Percentiles rank a stretch among this genome's conserved stretches.
These are phyloP conservation scores for Agrochola macilenta DNA, from an alignment of 2,888 invertebrate genomes.

Conservation along the genomic window DNA sequence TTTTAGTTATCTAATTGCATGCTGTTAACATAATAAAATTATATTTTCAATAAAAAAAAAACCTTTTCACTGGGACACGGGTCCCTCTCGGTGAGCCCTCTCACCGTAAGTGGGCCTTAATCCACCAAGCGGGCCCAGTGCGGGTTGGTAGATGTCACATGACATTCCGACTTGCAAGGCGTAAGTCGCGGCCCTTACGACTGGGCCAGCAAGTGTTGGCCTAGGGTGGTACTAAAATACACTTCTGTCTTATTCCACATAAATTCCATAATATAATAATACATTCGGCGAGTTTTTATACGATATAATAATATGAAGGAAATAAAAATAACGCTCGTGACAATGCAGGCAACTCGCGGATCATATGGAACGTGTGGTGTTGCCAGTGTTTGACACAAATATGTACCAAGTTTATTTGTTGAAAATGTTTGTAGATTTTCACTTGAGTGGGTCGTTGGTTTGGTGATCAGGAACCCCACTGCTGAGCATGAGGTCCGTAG, in stretches of 20 bases:
- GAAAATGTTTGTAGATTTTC: background rate
- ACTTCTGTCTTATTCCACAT: background rate
- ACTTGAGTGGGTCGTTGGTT: background rate
- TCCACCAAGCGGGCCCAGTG: too few species aligned
- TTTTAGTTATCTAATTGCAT: too few species aligned
- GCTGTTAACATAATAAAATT: background rate
- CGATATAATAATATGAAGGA: slow-evolving; percentile 14
- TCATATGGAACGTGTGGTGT: slow-evolving; percentile 41
- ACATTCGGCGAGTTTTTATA: slow-evolving; percentile 36
- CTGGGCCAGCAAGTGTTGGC: too few species aligned
- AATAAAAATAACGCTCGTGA: slow-evolving; percentile 57
- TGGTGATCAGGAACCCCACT: background rate
- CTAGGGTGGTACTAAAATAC: background rate
- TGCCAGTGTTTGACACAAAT: slow-evolving; percentile 26
- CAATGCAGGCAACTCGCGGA: slow-evolving; percentile 45
- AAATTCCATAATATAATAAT: slow-evolving; percentile 15
- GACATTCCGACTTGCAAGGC: too few species aligned
- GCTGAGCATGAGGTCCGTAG: too few species aligned
- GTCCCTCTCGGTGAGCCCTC: too few species aligned
- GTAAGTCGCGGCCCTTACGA: too few species aligned
- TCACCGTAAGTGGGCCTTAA: too few species aligned
- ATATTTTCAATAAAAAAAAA: background rate
- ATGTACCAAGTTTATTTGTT: background rate
- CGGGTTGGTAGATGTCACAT: too few species aligned
- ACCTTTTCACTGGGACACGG: too few species aligned